These are phyloP conservation scores for Acanthurus tractus DNA, from an alignment of 2,797 vertebrate species.

Conservation along the genomic window DNA sequence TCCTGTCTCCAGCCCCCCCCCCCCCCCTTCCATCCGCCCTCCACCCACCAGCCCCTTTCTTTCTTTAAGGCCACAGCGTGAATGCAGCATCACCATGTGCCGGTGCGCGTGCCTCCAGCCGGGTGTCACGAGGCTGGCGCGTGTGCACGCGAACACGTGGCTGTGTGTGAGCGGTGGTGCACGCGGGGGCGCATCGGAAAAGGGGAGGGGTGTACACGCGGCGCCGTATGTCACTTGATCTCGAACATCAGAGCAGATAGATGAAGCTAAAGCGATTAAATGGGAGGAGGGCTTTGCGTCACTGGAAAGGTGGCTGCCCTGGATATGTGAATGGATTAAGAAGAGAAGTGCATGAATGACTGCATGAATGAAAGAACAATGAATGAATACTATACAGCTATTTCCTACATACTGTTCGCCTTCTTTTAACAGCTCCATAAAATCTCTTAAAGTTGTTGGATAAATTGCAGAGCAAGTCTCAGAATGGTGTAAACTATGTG, in stretches of 20 bases:
- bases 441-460: background rate
- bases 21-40: background rate
- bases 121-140: conserved; percentile 58
- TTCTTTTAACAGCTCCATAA: background rate
- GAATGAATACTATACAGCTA: conserved; percentile 40
- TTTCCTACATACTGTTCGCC: background rate
- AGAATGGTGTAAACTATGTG: background rate
- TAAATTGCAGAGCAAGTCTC: background rate
- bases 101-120: conserved; percentile 49
- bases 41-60: too few species aligned
- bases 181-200: conserved; percentile 11
- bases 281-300: conserved; percentile 57
- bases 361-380: conserved; percentile 62
- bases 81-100: conserved; percentile 53
- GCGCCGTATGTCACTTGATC: conserved; percentile 62
- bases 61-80: conserved; percentile 36
- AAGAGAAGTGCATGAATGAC: conserved; percentile 53
- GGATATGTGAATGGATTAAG: conserved; percentile 74
- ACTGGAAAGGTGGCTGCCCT: conserved; percentile 62
- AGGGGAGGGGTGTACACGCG: background rate
- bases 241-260: conserved; percentile 63
- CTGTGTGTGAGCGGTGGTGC: conserved; percentile 28
- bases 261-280: conserved; percentile 69
- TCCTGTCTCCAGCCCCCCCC: background rate
- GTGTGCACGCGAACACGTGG: conserved; percentile 35